Base-by-base conservation (phyloP, 2,113 vertebrate genomes). In the Silurus glanis region DNA sequence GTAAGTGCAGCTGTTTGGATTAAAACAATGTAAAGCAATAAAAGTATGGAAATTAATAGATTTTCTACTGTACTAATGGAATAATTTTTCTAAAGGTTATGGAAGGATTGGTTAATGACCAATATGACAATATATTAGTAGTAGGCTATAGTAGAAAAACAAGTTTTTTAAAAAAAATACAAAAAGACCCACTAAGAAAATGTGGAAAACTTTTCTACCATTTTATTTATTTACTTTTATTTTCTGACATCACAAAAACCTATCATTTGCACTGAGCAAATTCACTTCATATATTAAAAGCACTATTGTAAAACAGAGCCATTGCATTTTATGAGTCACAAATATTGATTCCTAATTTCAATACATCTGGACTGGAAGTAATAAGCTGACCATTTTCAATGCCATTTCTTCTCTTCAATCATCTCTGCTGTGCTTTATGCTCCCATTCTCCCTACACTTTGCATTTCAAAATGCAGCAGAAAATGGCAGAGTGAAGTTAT, bases 401-500 rank as follows among this genome's bases (percentile, higher is more conserved):
- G 3, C 9, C 56, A 37, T 59, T 69, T 74, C 37, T 61, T 37
- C 62, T 51, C 83, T 75, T 76, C 56, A 37, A 25, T 19, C 45
- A 17, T 75, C 37, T 17, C 12, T 5, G 28, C 58, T 74, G 10
- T 37, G 17, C 55, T 74, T 83, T 37, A 23, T 72, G 53, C 28
- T 75, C 12, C 14, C 69, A 84, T 16, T 72, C 0, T 67, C 49
- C 49, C 62, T 55, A 5, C 19, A 56, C 13, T 25, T 62, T 25
- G 9, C 23, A 51, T 78, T 83, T 55, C 53, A 37, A 85, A 84
- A 84, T 64, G 9, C 25, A n/a, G 51, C 59, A 74, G 45, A 64
- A 58, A 76, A 84, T 51, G 72, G 45, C 47, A 66, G 55, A 64
- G 74, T 78, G 72, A 13, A 53, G 16, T 78, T 16, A 85, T 85